Percentiles rank a stretch among this genome's conserved stretches.
phyloP scores from a whole-genome alignment of 2,113 vertebrate species.

The Cepphus grylle region DNA sequence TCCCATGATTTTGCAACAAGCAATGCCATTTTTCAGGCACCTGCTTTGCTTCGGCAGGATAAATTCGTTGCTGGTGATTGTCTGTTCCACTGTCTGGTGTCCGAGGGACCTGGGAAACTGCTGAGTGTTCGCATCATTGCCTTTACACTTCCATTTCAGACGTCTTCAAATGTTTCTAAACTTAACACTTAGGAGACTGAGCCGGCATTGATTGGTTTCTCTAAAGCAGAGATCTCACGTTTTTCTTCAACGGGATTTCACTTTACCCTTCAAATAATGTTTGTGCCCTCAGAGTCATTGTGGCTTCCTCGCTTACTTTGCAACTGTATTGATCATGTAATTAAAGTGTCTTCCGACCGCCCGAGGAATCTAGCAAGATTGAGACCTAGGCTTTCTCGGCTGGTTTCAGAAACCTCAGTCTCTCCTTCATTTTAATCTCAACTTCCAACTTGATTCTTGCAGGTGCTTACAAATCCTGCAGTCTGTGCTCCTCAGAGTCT shows the following conservation, averaged over 20 bases:
- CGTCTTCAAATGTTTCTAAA: constrained; percentile 47
- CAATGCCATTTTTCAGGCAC: not conserved
- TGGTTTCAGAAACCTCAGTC: constrained; percentile 10
- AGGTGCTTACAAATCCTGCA: not conserved
- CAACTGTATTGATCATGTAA: constrained; percentile 55
- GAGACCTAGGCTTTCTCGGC: constrained; percentile 3
- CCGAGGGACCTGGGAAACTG: constrained; percentile 47
- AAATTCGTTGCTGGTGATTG: not conserved
- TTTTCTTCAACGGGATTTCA: constrained; percentile 5
- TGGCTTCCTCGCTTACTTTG: constrained; percentile 37
- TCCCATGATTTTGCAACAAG: not conserved
- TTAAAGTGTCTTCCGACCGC: constrained; percentile 29
- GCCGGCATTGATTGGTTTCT: constrained; percentile 38
- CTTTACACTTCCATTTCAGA: constrained; percentile 41
- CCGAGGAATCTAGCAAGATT: constrained; percentile 4
- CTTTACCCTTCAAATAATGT: constrained; percentile 20
- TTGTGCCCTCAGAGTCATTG: constrained; percentile 51
- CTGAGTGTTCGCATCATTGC: constrained; percentile 24
- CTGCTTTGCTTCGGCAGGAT: not conserved
- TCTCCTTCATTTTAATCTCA: not conserved
- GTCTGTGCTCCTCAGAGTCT: not conserved
- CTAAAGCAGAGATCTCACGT: not conserved
- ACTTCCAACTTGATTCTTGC: not conserved
- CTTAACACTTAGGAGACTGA: constrained; percentile 29
- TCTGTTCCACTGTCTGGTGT: not conserved